phyloP scores from a whole-genome alignment of 1,140 invertebrate genomes.

The silkworm (Bombyx mori) region DNA sequence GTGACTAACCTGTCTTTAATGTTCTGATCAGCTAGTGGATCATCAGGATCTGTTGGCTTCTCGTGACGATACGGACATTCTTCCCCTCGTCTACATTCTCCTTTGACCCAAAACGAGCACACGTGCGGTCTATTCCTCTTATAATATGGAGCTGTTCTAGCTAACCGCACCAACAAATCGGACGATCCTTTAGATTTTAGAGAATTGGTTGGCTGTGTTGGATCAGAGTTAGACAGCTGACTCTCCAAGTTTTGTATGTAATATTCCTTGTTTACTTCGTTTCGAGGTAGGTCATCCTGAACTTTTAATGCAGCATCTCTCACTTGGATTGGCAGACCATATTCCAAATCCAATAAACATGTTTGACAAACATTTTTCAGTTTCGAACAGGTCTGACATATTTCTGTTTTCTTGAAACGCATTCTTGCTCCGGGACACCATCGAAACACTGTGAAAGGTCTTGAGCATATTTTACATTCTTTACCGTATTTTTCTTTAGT shows the following conservation, averaged over 20 bases:
- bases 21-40: conserved; percentile 98
- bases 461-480: conserved; percentile 98
- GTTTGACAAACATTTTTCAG: conserved; percentile 99
- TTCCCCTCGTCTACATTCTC: conserved; percentile 98
- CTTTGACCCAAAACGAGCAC: conserved; percentile 99
- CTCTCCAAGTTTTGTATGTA: conserved; percentile 96
- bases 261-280: conserved; percentile 99
- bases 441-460: conserved; percentile 98
- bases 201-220: conserved; percentile 76
- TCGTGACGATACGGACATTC: conserved; percentile 99
- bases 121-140: conserved; percentile 99
- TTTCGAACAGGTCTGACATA: conserved; percentile 99
- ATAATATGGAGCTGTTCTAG: conserved; percentile 98
- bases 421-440: conserved; percentile 98
- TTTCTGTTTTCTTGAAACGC: conserved; percentile 99
- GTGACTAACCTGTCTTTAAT: conserved; percentile 87
- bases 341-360: conserved; percentile 97
- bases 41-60: conserved; percentile 99
- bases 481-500: conserved; percentile 99
- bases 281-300: conserved; percentile 95
- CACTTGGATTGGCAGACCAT: conserved; percentile 95
- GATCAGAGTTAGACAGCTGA: conserved; percentile 75
- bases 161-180: conserved; percentile 94
- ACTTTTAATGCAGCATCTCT: conserved; percentile 96
- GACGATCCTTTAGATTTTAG: conserved; percentile 84